These are phyloP conservation scores for Sepioteuthis lessoniana DNA, from an alignment of 2,888 invertebrate species.

Conservation along the genomic window DNA sequence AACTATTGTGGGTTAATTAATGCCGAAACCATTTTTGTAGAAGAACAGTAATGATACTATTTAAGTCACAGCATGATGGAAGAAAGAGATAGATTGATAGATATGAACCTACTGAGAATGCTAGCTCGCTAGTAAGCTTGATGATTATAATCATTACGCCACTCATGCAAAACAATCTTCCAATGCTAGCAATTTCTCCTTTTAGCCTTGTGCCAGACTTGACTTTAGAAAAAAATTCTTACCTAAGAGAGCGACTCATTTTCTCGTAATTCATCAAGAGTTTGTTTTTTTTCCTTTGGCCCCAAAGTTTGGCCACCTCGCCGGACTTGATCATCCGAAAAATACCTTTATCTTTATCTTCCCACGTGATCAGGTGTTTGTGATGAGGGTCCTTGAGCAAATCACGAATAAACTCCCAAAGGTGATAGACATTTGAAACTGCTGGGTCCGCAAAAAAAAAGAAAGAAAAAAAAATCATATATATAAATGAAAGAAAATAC, in stretches of 20 bases:
- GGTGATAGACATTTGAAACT: conserved; percentile 72
- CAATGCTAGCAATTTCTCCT: too few species aligned
- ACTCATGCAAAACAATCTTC: too few species aligned
- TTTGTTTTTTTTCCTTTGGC: conserved; percentile 87
- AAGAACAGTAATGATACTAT: too few species aligned
- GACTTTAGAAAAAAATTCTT: conserved; percentile 54
- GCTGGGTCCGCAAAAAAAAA: conserved; percentile 46
- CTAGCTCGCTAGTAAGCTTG: too few species aligned
- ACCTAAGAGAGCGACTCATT: conserved; percentile 91
- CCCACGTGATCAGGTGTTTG: conserved; percentile 90
- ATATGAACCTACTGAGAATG: too few species aligned
- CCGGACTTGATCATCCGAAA: conserved; percentile 92
- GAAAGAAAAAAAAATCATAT: not conserved
- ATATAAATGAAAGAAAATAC: not conserved
- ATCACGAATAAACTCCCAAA: conserved; percentile 91
- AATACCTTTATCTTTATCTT: conserved; percentile 86
- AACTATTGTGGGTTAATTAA: too few species aligned
- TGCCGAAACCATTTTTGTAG: too few species aligned
- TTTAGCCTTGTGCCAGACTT: too few species aligned
- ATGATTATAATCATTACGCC: too few species aligned
- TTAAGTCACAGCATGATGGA: too few species aligned
- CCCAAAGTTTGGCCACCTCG: conserved; percentile 90
- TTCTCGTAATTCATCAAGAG: conserved; percentile 92
- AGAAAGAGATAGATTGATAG: too few species aligned
- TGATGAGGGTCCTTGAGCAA: conserved; percentile 84